A percentile compares a stretch with the other conserved stretches of the same genome.
Evolutionary conservation across 2,797 vertebrate species (phyloP).

Genomic region (Lateolabrax maculatus): DNA sequence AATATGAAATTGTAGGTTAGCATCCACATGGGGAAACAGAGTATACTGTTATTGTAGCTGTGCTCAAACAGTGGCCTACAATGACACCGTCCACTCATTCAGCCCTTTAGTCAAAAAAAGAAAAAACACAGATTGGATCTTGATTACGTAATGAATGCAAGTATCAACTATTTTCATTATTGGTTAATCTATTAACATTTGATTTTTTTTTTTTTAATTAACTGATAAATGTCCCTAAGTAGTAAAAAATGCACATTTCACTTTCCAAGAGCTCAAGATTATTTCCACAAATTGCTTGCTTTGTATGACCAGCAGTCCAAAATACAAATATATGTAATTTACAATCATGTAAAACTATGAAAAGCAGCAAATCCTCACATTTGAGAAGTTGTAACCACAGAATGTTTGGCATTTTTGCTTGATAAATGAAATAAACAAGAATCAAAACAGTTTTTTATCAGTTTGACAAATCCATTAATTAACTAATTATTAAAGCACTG

Average conservation of each 20-base stretch:
- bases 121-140: not conserved
- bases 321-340: slow-evolving; percentile 2
- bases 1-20: not conserved
- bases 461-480: slow-evolving; percentile 24
- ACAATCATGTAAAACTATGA: slow-evolving; percentile 1
- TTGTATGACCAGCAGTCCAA: not conserved
- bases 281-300: not conserved
- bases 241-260: not conserved
- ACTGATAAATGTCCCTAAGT: too few relatives aligned
- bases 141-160: too few relatives aligned
- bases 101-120: not conserved
- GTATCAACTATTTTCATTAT: not conserved
- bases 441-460: slow-evolving; percentile 17
- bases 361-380: slow-evolving; percentile 18
- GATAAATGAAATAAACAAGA: slow-evolving; percentile 12
- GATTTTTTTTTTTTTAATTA: not conserved
- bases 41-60: too few relatives aligned
- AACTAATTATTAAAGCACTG: not conserved
- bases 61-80: too few relatives aligned
- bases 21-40: not conserved
- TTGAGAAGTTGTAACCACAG: not conserved
- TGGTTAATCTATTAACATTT: not conserved
- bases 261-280: not conserved
- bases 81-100: not conserved
- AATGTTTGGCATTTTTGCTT: not conserved